Evolutionary conservation across 2,797 vertebrate genomes (phyloP).

Genomic region (Mormyrops boulengeri): DNA sequence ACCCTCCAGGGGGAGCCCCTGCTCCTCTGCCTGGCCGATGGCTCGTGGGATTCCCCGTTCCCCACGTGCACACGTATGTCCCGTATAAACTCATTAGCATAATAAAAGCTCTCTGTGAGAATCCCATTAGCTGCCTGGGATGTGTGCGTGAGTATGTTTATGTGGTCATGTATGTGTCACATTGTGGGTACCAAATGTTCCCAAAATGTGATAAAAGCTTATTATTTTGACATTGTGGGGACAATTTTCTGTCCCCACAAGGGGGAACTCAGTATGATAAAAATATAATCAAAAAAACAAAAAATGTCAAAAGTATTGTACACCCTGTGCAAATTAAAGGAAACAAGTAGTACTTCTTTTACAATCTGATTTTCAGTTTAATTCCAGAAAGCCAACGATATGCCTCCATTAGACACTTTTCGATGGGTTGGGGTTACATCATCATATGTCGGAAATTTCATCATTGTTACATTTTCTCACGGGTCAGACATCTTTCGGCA

Average conservation of each 20-base stretch:
- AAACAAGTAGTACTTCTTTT: background rate
- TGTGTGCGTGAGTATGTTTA: background rate
- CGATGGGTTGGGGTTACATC: background rate
- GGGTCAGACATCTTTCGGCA: background rate
- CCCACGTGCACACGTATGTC: conserved; percentile 85
- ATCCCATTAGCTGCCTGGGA: background rate
- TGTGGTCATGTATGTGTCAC: background rate
- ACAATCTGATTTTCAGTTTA: background rate
- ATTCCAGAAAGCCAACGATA: background rate
- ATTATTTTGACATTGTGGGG: background rate
- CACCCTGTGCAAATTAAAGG: background rate
- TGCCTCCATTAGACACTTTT: background rate
- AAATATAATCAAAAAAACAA: background rate
- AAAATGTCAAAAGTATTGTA: background rate
- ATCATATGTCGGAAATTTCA: background rate
- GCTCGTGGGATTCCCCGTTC: conserved; percentile 73
- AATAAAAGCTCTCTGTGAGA: background rate
- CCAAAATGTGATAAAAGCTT: background rate
- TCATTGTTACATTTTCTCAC: background rate
- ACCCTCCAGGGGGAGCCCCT: conserved; percentile 68
- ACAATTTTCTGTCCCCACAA: background rate
- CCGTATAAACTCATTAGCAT: background rate
- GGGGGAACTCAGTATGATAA: background rate
- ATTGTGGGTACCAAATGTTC: background rate
- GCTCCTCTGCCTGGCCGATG: conserved; percentile 70